phyloP scores from a whole-genome alignment of 1,140 invertebrate species.

The Anadara kagoshimensis region DNA sequence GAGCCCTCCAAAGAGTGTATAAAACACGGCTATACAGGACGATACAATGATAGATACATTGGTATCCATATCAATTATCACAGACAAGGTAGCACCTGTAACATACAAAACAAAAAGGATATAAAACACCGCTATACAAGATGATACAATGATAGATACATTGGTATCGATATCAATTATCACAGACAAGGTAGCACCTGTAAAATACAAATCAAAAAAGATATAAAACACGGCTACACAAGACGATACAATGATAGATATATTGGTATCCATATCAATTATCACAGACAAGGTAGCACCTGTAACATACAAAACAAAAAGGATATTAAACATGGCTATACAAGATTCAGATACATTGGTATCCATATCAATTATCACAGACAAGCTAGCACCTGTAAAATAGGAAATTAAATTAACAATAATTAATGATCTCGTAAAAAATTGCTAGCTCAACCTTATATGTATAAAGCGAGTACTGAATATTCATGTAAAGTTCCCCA shows the following conservation, averaged over 20 bases:
- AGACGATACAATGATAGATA: too few relatives aligned
- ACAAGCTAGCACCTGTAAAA: conserved; percentile 88
- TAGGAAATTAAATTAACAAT: too few relatives aligned
- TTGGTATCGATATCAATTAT: too few relatives aligned
- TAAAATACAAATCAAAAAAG: conserved; percentile 39
- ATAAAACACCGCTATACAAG: too few relatives aligned
- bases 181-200: conserved; percentile 70
- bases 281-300: too few relatives aligned
- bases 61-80: conserved; percentile 97
- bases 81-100: conserved; percentile 91
- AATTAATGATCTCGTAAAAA: too few relatives aligned
- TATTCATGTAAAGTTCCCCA: too few relatives aligned
- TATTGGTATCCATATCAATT: too few relatives aligned
- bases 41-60: conserved; percentile 94
- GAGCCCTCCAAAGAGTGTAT: conserved; percentile 97
- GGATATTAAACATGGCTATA: conserved; percentile 97
- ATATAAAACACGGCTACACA: too few relatives aligned
- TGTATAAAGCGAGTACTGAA: too few relatives aligned
- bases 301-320: too few relatives aligned
- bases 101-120: conserved; percentile 26
- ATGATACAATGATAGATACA: neutral
- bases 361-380: conserved; percentile 97
- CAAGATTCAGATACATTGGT: conserved; percentile 92
- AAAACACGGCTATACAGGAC: conserved; percentile 96
- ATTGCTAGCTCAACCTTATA: too few relatives aligned